Percentiles rank a stretch among this genome's conserved stretches.
phyloP scores from a whole-genome alignment of 1,140 invertebrate species.

The Matsumurasca onukii region DNA sequence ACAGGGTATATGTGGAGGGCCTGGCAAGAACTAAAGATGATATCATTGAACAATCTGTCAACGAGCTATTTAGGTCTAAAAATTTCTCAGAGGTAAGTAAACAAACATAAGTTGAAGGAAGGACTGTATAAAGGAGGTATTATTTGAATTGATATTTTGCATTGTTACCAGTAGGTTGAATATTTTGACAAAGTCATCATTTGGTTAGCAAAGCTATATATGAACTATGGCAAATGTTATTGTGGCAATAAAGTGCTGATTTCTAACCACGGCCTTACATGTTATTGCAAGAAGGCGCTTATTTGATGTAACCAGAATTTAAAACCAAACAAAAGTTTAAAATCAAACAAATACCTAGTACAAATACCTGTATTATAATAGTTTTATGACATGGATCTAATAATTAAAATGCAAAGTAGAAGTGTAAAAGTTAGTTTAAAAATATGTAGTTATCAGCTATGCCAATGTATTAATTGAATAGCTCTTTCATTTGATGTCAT shows the following conservation, averaged over 20 bases:
- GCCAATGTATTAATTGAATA: too few species aligned
- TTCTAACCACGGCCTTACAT: neutral
- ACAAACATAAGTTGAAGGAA: neutral
- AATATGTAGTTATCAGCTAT: too few species aligned
- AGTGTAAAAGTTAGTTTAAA: too few species aligned
- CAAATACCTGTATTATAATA: too few species aligned
- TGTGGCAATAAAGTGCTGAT: too few species aligned
- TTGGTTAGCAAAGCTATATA: neutral
- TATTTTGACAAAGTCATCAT: neutral
- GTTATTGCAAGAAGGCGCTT: neutral
- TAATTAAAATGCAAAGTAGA: too few species aligned
- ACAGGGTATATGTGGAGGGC: conserved; percentile 77
- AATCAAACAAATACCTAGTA: too few species aligned
- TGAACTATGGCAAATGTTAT: neutral
- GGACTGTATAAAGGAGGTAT: neutral
- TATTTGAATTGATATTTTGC: neutral
- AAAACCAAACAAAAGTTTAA: too few species aligned
- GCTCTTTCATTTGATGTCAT: too few species aligned
- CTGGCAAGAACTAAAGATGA: conserved; percentile 81
- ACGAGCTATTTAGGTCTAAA: conserved; percentile 69
- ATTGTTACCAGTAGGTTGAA: neutral
- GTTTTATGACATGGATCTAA: too few species aligned
- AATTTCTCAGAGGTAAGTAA: conserved; percentile 52
- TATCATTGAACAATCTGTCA: conserved; percentile 68
- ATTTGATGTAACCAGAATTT: too few species aligned